These are phyloP conservation scores for Galeruca laticollis DNA, from an alignment of 2,888 invertebrate genomes.

Conservation along the genomic window DNA sequence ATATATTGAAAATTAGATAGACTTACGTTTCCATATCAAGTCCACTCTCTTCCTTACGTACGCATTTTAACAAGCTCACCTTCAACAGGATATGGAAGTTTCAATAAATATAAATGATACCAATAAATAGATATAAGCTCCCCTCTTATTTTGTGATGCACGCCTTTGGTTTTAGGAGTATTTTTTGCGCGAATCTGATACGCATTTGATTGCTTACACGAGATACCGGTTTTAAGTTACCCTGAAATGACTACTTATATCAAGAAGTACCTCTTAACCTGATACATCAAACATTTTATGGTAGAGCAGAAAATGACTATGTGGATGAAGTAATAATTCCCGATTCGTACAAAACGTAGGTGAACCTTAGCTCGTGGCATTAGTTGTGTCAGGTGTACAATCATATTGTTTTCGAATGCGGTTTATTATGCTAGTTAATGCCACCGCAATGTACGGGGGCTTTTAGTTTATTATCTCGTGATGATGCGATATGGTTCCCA, in stretches of 20 bases:
- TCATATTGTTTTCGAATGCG: too few species aligned
- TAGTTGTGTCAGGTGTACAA: too few species aligned
- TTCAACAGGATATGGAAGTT: background rate
- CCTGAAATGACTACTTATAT: conserved; percentile 46
- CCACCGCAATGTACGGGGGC: too few species aligned
- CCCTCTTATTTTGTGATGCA: conserved; percentile 6
- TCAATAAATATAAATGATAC: background rate
- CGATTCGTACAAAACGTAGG: background rate
- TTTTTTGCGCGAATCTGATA: conserved; percentile 49
- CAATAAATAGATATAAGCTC: background rate
- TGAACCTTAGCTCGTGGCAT: too few species aligned
- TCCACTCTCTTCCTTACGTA: too few species aligned
- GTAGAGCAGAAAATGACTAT: conserved; percentile 38
- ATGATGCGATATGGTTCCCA: too few species aligned
- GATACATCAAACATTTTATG: conserved; percentile 36
- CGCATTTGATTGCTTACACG: conserved; percentile 54
- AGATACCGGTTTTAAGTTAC: conserved; percentile 54
- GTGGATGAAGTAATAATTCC: conserved; percentile 17
- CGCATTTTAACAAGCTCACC: too few species aligned
- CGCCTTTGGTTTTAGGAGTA: conserved; percentile 30
- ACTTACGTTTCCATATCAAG: too few species aligned
- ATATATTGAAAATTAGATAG: too few species aligned
- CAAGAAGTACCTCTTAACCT: conserved; percentile 37
- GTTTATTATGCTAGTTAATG: too few species aligned
- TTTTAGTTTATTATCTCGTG: too few species aligned